Evolutionary conservation across 2,888 invertebrate species (phyloP).

Genomic region (Strigamia transsilvanica): DNA sequence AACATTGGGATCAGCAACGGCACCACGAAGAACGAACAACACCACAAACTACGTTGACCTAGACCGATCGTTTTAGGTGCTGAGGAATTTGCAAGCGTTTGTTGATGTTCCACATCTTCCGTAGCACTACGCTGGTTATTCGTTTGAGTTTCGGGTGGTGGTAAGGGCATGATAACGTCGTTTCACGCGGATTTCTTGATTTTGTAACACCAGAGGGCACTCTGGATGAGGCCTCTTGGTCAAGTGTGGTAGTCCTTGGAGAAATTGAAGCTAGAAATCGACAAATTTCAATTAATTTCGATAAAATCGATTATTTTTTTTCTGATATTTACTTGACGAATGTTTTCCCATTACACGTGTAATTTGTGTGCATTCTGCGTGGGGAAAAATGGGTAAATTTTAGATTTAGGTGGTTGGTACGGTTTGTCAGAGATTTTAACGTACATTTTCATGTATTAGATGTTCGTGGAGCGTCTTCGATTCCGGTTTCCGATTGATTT

Average conservation of each 20-base stretch:
- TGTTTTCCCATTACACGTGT: not conserved
- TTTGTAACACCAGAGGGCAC: not conserved
- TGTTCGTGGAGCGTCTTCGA: too few species aligned
- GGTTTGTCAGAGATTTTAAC: not conserved
- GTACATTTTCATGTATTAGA: not conserved
- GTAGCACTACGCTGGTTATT: not conserved
- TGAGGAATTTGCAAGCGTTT: not conserved
- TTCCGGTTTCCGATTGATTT: not conserved
- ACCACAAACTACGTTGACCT: slow-evolving; percentile 51
- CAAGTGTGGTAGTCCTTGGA: not conserved
- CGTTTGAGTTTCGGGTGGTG: not conserved
- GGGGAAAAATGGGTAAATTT: not conserved
- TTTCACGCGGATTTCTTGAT: not conserved
- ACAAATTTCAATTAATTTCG: not conserved
- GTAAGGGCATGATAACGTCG: too few species aligned
- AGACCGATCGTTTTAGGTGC: not conserved
- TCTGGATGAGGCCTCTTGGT: not conserved
- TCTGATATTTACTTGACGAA: not conserved
- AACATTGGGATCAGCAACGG: slow-evolving; percentile 36
- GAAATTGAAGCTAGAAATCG: not conserved
- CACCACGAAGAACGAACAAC: slow-evolving; percentile 46
- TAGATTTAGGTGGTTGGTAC: too few species aligned
- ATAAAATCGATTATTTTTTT: too few species aligned
- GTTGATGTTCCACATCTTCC: not conserved
- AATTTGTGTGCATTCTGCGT: not conserved